A percentile compares a stretch with the other conserved stretches of the same genome.
phyloP scores from a whole-genome alignment of 2,888 invertebrate genomes.

The Ecdyonurus torrentis region DNA sequence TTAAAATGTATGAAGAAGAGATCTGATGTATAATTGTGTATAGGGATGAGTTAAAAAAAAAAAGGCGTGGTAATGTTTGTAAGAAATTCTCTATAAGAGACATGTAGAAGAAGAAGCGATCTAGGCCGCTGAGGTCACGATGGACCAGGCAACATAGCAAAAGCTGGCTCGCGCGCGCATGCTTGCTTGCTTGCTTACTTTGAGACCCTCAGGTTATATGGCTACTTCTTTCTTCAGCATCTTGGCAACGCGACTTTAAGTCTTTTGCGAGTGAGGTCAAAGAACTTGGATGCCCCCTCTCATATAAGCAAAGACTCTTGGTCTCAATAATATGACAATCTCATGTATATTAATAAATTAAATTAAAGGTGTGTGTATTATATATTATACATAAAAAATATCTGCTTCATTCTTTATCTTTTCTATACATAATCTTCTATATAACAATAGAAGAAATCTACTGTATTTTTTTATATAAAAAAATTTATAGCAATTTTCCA shows the following conservation, averaged over 20 bases:
- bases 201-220: background rate
- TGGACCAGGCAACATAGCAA: background rate
- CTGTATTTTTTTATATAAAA: background rate
- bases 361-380: no score
- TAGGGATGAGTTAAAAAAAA: background rate
- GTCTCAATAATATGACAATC: no score
- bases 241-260: background rate
- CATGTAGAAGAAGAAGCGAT: background rate
- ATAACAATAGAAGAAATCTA: background rate
- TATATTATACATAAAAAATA: no score
- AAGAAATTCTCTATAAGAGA: background rate
- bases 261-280: background rate
- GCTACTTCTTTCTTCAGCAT: background rate
- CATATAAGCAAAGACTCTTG: no score
- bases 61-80: background rate
- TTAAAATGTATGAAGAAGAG: no score
- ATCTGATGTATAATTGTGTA: no score
- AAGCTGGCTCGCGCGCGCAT: background rate
- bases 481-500: no score
- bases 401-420: no score
- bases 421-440: background rate
- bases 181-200: no score
- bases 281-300: background rate
- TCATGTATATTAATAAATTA: no score
- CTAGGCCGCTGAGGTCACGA: conserved; percentile 1